Percentiles rank a stretch among this genome's conserved stretches.
phyloP scores from a whole-genome alignment of 1,140 invertebrate genomes.

The Matsumurasca onukii region DNA sequence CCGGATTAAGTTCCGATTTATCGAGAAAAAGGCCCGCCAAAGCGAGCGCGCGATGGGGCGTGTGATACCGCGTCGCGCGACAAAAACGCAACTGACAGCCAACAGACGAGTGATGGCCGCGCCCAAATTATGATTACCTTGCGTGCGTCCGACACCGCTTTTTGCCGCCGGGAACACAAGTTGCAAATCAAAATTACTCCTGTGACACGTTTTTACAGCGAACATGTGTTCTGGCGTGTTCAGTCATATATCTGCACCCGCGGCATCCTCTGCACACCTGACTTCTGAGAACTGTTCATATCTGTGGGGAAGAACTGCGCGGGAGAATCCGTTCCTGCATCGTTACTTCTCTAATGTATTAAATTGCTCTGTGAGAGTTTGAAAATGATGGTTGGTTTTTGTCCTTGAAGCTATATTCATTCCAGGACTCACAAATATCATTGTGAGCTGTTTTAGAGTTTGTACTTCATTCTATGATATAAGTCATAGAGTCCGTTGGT shows the following conservation, averaged over 20 bases:
- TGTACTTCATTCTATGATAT: too few relatives aligned
- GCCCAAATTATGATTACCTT: constrained; percentile 15
- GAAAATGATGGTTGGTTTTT: too few relatives aligned
- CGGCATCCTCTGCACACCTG: too few relatives aligned
- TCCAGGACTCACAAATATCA: too few relatives aligned
- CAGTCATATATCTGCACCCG: background rate
- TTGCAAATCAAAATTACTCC: constrained; percentile 18
- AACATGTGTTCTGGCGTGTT: constrained; percentile 14
- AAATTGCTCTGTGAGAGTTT: too few relatives aligned
- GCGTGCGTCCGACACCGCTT: constrained; percentile 8
- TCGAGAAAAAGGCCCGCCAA: constrained; percentile 20
- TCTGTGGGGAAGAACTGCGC: too few relatives aligned
- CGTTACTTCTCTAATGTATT: too few relatives aligned
- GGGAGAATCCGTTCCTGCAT: too few relatives aligned
- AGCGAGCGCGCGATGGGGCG: background rate
- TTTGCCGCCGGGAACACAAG: background rate
- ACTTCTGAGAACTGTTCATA: too few relatives aligned
- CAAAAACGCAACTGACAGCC: background rate
- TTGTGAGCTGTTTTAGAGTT: too few relatives aligned
- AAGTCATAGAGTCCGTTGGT: too few relatives aligned
- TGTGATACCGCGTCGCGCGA: background rate
- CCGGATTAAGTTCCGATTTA: constrained; percentile 24
- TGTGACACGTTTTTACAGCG: constrained; percentile 15
- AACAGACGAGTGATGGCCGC: background rate
- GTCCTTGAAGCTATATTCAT: too few relatives aligned